Conservation (phyloP, 2,888 invertebrate species). For the Sthenelais limicola region DNA sequence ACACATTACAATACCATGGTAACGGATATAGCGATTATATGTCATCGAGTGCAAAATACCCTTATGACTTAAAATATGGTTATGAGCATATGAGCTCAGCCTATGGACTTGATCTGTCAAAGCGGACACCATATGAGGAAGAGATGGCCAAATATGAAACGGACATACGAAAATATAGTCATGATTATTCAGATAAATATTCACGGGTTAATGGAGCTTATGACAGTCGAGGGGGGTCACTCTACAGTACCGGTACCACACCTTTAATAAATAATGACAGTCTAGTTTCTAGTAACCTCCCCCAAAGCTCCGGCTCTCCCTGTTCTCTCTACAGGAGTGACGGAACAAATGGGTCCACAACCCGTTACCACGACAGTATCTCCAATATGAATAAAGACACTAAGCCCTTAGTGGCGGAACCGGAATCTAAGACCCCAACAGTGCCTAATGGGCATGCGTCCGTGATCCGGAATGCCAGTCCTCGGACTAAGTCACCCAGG, state of each 20-base stretch:
- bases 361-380: too few relatives aligned
- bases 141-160: slow-evolving; percentile 60
- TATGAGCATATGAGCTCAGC: slow-evolving; percentile 52
- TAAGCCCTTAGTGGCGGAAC: neutral
- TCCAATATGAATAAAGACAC: slow-evolving; percentile 24
- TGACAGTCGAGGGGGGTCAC: slow-evolving; percentile 42
- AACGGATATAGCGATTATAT: slow-evolving; percentile 68
- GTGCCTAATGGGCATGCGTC: slow-evolving; percentile 43
- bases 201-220: slow-evolving; percentile 61
- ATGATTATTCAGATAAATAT: slow-evolving; percentile 55
- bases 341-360: neutral
- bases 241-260: slow-evolving; percentile 42
- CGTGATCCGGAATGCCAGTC: slow-evolving; percentile 49
- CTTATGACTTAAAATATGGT: slow-evolving; percentile 66
- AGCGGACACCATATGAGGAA: slow-evolving; percentile 65
- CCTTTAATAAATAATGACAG: slow-evolving; percentile 42
- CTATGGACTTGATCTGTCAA: slow-evolving; percentile 67
- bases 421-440: slow-evolving; percentile 40
- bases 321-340: slow-evolving; percentile 47
- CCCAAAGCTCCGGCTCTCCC: slow-evolving; percentile 43
- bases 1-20: slow-evolving; percentile 64
- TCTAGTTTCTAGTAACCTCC: slow-evolving; percentile 16
- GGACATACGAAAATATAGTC: slow-evolving; percentile 62
- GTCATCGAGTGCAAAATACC: slow-evolving; percentile 63
- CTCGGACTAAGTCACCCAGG: slow-evolving; percentile 43